Conservation (phyloP, 2,797 vertebrate species). For the Oceanodroma leucorhoa region DNA sequence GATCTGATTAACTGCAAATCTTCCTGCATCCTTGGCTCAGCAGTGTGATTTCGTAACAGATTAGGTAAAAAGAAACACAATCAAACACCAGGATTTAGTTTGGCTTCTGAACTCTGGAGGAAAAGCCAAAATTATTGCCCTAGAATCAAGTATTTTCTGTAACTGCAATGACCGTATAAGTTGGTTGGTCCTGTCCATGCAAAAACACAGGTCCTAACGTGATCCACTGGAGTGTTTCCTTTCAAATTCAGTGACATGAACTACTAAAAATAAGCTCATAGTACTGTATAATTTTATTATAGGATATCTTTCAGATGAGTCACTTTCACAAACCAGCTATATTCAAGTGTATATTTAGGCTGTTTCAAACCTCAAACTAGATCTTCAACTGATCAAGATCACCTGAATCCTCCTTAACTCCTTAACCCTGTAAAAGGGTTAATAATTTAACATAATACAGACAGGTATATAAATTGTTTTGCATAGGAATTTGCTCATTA, state of each 20-base stretch:
- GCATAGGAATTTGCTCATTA: neutral
- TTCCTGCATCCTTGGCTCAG: neutral
- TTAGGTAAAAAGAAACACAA: neutral
- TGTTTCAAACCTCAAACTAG: neutral
- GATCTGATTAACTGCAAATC: constrained; percentile 28
- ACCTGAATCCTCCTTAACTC: neutral
- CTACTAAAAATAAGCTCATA: neutral
- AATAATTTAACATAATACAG: neutral
- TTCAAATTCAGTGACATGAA: neutral
- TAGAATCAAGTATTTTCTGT: neutral
- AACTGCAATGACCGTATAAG: neutral
- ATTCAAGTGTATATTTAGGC: neutral
- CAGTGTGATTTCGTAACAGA: neutral
- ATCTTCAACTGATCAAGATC: neutral
- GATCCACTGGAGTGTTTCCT: neutral
- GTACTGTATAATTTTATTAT: neutral
- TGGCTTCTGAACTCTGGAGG: neutral
- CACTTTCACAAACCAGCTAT: neutral
- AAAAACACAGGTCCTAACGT: neutral
- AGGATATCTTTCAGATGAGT: neutral
- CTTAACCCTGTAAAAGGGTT: neutral
- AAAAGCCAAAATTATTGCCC: neutral
- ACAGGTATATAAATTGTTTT: neutral
- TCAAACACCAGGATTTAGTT: neutral
- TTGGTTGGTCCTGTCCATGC: neutral